Evolutionary conservation across 2,888 invertebrate genomes (phyloP), one percentile per base, ranked within the genome.

Genomic region (Caenorhabditis auriculariae): DNA sequence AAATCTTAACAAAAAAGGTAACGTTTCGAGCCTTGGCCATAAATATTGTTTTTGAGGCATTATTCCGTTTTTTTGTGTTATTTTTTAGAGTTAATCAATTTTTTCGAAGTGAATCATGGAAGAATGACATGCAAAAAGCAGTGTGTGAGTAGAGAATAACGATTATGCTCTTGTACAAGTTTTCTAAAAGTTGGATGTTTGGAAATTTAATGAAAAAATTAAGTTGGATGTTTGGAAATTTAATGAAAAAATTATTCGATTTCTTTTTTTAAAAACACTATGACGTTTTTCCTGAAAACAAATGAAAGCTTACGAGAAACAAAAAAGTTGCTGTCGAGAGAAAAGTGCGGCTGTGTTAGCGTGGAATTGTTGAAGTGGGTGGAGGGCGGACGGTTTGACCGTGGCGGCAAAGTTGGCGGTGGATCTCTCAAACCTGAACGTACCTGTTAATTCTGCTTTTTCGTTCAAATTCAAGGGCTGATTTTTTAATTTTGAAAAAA

Each of bases 371-470:
- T 19, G 23, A 15, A 24, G 19, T 42, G 43, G 3, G 43, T 21
- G n/a, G n/a, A 21, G 4, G 23, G 45, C 0, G 9, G 21, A 29
- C 35, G 29, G 0, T 38, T 44, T 4, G 17, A 5, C 39, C 52
- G 45, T 23, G 55, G 57, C 6, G 62, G 57, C 12, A 57, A 35
- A 12, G 56, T 50, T 19, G 66, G 66, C n/a, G 61, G 53, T 19
- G 46, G 39, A 35, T 12, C 35, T 12, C 35, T 12, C 12, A 15
- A 35, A 35, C 12, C 35, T 12, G 35, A 35, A 15, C 12, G n/a
- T n/a, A n/a, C n/a, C n/a, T n/a, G n/a, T n/a, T n/a, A n/a, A n/a
- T n/a, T n/a, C n/a, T n/a, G n/a, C n/a, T n/a, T n/a, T n/a, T n/a
- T n/a, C n/a, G n/a, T n/a, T n/a, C 7, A 17, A 21, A 7, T 15